Evolutionary conservation across 2,888 invertebrate genomes (phyloP).

Genomic region (Eristalinus sepulchralis): DNA sequence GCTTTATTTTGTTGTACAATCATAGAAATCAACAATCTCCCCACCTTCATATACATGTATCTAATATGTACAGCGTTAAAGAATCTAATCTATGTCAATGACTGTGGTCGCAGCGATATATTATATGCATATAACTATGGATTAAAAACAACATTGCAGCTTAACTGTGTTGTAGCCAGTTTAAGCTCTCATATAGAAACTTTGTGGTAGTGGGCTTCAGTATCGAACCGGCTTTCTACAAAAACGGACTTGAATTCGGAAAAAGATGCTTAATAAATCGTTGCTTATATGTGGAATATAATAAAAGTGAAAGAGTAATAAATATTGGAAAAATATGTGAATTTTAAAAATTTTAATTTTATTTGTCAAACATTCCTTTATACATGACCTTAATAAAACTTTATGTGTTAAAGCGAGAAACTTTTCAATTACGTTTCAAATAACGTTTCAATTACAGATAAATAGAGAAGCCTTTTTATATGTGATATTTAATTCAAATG

Average conservation of each 20-base stretch:
- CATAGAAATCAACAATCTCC: neutral
- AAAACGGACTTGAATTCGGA: slow-evolving; percentile 77
- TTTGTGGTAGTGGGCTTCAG: slow-evolving; percentile 74
- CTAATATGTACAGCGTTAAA: slow-evolving; percentile 11
- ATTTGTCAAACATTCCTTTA: neutral
- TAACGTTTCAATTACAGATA: neutral
- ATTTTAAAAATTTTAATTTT: slow-evolving; percentile 25
- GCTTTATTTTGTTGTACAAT: slow-evolving; percentile 12
- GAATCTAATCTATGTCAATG: slow-evolving; percentile 43
- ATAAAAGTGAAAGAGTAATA: slow-evolving; percentile 62
- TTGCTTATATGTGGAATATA: slow-evolving; percentile 43
- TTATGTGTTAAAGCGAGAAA: neutral
- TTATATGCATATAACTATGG: slow-evolving; percentile 14
- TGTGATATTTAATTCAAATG: slow-evolving; percentile 15
- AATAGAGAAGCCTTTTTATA: slow-evolving; percentile 18
- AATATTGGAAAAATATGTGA: slow-evolving; percentile 58
- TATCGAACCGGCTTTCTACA: slow-evolving; percentile 81
- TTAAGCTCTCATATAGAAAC: slow-evolving; percentile 48
- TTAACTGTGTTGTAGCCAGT: slow-evolving; percentile 30
- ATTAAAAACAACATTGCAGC: slow-evolving; percentile 3
- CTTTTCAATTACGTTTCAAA: neutral
- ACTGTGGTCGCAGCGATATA: slow-evolving; percentile 35
- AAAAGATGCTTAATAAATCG: slow-evolving; percentile 69
- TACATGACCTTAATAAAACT: neutral
- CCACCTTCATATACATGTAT: neutral